Evolutionary conservation across 2,113 vertebrate species (phyloP), one percentile per base, ranked within the genome.

Genomic region (Rhegmatorhina hoffmannsi): DNA sequence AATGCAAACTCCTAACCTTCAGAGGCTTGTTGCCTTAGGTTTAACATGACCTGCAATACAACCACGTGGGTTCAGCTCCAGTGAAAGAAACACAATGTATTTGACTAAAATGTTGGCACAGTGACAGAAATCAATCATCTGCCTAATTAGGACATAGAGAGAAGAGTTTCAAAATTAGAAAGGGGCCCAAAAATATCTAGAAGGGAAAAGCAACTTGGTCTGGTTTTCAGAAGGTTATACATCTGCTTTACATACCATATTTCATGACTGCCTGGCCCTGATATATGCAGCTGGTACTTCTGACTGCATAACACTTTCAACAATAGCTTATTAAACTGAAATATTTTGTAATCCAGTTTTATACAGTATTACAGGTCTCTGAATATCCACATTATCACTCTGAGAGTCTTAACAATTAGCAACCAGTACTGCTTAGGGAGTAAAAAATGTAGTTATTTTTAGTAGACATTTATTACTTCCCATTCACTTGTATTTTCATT

Each of bases 401-500:
- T n/a, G 14, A 88, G 25, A 59, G 33, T 26, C 77, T 59, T 58
- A 77, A 70, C 13, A 87, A 69, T 73, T 62, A 58, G n/a, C 9
- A 90, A 36, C 3, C 5, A 44, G 17, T 44, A 77, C 50, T 74
- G 67, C 24, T 91, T 69, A 68, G 11, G 47, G 26, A 77, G 56
- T 64, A 73, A 81, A 73, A 73, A 95, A 46, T 53, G 28, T 21
- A 72, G n/a, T 69, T 21, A 12, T 46, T 91, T 89, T 74, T 34
- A 58, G 64, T 9, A 82, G 70, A 92, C 25, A 90, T 84, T 81
- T 77, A 84, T 63, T 62, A 80, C 52, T 83, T 94, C 46, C 28
- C 28, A n/a, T 64, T 93, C 40, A 63, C 60, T 94, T 63, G 43
- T 44, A 72, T 81, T 92, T 87, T 93, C 70, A 77, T 94, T 52